Evolutionary conservation across 1,140 invertebrate species (phyloP).

Genomic region (Ooceraea biroi): DNA sequence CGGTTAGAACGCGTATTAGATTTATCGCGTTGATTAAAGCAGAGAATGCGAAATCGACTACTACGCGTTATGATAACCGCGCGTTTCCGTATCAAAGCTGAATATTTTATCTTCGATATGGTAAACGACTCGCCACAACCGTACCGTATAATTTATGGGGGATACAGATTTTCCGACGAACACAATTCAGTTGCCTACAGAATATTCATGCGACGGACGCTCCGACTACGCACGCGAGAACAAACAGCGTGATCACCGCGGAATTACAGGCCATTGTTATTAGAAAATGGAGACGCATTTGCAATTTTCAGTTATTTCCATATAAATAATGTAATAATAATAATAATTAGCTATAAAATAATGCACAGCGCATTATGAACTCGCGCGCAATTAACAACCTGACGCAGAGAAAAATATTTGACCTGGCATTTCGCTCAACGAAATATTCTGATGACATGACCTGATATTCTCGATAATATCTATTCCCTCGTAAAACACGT

Average conservation of each 20-base stretch:
- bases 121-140: constrained; percentile 9
- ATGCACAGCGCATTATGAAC: not conserved
- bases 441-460: not conserved
- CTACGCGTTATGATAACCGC: constrained; percentile 43
- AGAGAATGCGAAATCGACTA: constrained; percentile 48
- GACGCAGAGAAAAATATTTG: not conserved
- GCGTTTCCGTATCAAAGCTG: constrained; percentile 51
- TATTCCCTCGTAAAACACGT: not conserved
- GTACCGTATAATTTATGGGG: constrained; percentile 42
- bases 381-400: constrained; percentile 17
- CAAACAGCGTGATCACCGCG: constrained; percentile 34
- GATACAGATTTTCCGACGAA: constrained; percentile 39
- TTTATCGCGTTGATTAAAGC: constrained; percentile 51
- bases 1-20: constrained; percentile 24
- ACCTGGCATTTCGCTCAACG: constrained; percentile 3
- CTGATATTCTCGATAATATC: not conserved
- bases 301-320: constrained; percentile 18
- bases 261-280: constrained; percentile 39
- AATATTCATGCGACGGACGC: constrained; percentile 44
- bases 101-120: constrained; percentile 41
- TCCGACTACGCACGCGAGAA: not conserved
- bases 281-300: constrained; percentile 17
- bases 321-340: constrained; percentile 26
- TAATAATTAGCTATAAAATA: constrained; percentile 19
- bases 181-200: constrained; percentile 51